A percentile compares a stretch with the other conserved stretches of the same genome.
phyloP scores from a whole-genome alignment of 2,888 invertebrate species.

The Achlya flavicornis region DNA sequence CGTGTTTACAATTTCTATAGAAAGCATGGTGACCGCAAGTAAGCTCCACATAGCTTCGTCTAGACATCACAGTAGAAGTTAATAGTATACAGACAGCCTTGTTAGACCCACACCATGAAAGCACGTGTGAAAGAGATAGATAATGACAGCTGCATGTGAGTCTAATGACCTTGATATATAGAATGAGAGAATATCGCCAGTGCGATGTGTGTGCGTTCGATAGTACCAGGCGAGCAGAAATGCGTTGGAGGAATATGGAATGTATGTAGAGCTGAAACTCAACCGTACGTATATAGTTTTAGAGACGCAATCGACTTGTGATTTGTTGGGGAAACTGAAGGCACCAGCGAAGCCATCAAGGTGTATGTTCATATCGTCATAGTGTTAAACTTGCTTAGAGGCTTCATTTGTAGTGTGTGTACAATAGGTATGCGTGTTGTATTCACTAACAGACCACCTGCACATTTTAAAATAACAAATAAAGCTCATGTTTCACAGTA shows the following conservation, averaged over 20 bases:
- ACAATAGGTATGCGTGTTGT: conserved; percentile 24
- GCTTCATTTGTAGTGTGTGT: conserved; percentile 31
- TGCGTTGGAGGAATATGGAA: conserved; percentile 39
- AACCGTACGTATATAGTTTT: conserved; percentile 21
- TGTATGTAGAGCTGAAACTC: conserved; percentile 26
- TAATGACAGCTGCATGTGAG: conserved; percentile 57
- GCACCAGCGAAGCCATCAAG: conserved; percentile 30
- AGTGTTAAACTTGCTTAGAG: conserved; percentile 25
- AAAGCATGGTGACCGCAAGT: conserved; percentile 63
- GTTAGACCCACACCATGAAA: conserved; percentile 38
- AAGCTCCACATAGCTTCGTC: conserved; percentile 62
- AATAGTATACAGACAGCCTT: conserved; percentile 46
- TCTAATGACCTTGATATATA: conserved; percentile 75
- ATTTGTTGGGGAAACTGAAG: conserved; percentile 30
- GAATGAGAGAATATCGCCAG: conserved; percentile 64
- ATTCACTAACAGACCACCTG: conserved; percentile 39
- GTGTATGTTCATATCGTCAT: conserved; percentile 34
- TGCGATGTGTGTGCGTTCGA: conserved; percentile 68
- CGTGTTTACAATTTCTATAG: conserved; percentile 46
- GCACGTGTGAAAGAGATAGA: conserved; percentile 53
- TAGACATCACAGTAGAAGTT: conserved; percentile 49
- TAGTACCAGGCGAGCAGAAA: conserved; percentile 72
- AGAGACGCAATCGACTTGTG: conserved; percentile 27
- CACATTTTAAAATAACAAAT: conserved; percentile 21
- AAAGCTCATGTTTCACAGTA: background rate